Base-by-base conservation (phyloP, 1,140 invertebrate genomes). In the Schmidtea mediterranea region DNA sequence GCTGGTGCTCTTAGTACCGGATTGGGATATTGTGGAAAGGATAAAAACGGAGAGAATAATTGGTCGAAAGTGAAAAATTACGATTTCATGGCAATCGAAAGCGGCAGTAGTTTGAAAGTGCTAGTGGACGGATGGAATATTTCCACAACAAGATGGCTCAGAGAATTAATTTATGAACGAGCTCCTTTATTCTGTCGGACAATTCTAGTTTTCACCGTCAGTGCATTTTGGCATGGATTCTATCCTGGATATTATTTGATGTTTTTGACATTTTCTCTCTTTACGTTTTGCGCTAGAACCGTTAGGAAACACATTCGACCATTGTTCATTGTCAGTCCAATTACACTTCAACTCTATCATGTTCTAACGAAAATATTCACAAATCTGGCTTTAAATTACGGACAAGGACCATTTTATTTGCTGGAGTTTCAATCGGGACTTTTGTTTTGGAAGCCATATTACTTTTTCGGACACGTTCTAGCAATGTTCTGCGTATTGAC, bases 161-260 rank as follows among this genome's bases (percentile, higher is more conserved):
- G 43, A 6, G 43, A 45, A 24, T 8, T 45, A 21, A 45, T 16
- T 51, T 92, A 87, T 66, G 79, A 83, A 56, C 73, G 86, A 55
- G 73, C 74, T 22, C 68, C 69, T 19, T 40, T 40, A 69, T 73
- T 53, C n/a, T 53, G 58, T 40, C 55, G 58, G n/a, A 67, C 64
- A 12, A 43, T 68, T 9, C 70, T 75, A 41, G 89, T 84, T 1
- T 94, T 86, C 65, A 66, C 74, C 1, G 68, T 90, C 41, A 89
- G 82, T 21, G 84, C 84, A 15, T 59, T 92, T 19, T 95, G 89
- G 89, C 89, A 95, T 68, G 89, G 69, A 49, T 90, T 89, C 63
- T 84, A 89, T 68, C 83, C 84, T 5, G 86, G 89, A 12, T 97
- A 97, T 69, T 97, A 94, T 63, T 59, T 94, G 36, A 87, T 83